Evolutionary conservation across 2,113 vertebrate species (phyloP).

Genomic region (Mixornis gularis): DNA sequence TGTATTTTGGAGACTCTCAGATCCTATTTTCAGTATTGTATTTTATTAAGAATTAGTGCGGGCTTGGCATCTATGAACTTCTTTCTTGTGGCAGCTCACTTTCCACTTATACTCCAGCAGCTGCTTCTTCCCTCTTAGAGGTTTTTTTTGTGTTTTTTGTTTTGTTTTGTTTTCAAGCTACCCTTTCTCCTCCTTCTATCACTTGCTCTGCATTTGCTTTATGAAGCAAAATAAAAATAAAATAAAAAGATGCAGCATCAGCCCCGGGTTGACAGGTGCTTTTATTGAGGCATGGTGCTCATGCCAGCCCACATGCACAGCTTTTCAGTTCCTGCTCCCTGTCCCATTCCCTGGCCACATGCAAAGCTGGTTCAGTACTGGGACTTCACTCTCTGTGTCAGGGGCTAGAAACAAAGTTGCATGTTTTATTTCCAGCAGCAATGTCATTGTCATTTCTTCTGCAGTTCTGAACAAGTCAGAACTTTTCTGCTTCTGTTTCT

Average conservation of each 20-base stretch:
- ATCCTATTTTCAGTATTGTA: constrained; percentile 77
- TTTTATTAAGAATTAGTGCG: constrained; percentile 78
- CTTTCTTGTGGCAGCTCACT: constrained; percentile 20
- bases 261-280: constrained; percentile 29
- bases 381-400: neutral
- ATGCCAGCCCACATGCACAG: neutral
- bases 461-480: neutral
- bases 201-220: constrained; percentile 74
- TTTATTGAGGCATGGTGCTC: constrained; percentile 4
- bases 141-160: neutral
- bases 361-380: neutral
- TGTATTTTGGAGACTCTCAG: constrained; percentile 77
- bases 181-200: constrained; percentile 15
- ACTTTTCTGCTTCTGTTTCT: neutral
- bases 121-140: constrained; percentile 34
- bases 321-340: neutral
- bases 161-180: constrained; percentile 30
- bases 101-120: constrained; percentile 49
- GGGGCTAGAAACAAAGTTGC: neutral
- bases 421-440: neutral
- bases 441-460: neutral
- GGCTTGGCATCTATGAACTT: constrained; percentile 69
- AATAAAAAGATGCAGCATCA: constrained; percentile 83
- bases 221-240: constrained; percentile 80
- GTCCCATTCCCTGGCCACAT: fast-evolving